These are phyloP conservation scores for Synergus japonicus DNA, from an alignment of 2,888 invertebrate genomes.

Conservation along the genomic window DNA sequence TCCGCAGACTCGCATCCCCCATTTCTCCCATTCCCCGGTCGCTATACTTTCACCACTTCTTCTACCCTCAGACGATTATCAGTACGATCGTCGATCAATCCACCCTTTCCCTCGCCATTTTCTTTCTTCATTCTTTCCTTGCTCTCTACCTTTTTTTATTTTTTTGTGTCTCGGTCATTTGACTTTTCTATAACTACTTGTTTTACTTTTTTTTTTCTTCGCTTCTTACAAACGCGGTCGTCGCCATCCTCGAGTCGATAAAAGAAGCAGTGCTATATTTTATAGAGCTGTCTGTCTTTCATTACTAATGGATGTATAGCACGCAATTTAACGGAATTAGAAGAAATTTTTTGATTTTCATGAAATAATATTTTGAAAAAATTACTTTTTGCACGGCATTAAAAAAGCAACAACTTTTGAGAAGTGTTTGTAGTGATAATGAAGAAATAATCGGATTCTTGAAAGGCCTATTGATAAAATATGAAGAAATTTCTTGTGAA, in stretches of 20 bases:
- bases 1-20: constrained; percentile 53
- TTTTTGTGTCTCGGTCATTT: background rate
- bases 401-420: no score
- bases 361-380: background rate
- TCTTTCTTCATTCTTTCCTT: constrained; percentile 30
- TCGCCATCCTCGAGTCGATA: constrained; percentile 22
- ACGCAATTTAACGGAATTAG: background rate
- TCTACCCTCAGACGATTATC: constrained; percentile 65
- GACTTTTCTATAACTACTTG: background rate
- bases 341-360: background rate
- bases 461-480: background rate
- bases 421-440: background rate
- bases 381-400: no score
- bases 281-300: background rate
- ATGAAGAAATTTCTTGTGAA: background rate
- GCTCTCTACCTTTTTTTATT: constrained; percentile 17
- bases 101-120: constrained; percentile 50
- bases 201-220: background rate
- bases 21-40: constrained; percentile 45
- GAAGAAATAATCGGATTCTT: background rate
- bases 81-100: constrained; percentile 59
- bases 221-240: background rate
- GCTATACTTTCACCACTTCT: constrained; percentile 44
- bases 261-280: constrained; percentile 1
- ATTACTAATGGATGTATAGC: constrained; percentile 1